Conservation (phyloP, 1,140 invertebrate genomes). For the Trichonephila clavata region DNA sequence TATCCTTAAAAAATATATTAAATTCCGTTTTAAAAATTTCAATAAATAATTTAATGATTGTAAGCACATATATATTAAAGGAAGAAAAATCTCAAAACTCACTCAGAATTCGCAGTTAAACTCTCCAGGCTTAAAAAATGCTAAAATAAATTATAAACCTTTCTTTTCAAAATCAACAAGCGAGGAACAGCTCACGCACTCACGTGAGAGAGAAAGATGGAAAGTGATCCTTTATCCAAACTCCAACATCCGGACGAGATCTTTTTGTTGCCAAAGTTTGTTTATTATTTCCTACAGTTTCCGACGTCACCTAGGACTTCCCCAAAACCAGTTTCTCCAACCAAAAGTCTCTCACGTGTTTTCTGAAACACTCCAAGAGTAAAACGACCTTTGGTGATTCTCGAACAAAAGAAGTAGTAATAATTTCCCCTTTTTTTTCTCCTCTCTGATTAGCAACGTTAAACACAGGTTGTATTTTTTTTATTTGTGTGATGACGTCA, state of each 20-base stretch:
- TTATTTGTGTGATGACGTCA: neutral
- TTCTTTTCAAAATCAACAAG: neutral
- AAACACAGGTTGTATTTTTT: neutral
- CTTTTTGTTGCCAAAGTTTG: neutral
- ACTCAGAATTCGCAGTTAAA: neutral
- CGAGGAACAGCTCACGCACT: neutral
- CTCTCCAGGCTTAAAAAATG: neutral
- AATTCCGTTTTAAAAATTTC: too few relatives aligned
- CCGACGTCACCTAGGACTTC: slow-evolving; percentile 19
- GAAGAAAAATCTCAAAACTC: neutral
- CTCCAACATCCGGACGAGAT: neutral
- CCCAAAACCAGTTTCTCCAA: neutral
- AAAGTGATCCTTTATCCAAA: neutral
- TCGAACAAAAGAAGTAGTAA: neutral
- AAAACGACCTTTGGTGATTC: neutral
- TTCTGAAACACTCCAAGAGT: neutral
- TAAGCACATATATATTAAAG: too few relatives aligned
- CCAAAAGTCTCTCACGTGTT: neutral
- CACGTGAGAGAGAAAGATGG: neutral
- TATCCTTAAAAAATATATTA: too few relatives aligned
- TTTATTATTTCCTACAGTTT: neutral
- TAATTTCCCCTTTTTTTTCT: neutral
- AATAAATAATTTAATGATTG: too few relatives aligned
- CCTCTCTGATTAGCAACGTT: neutral
- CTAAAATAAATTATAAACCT: neutral